A percentile compares a stretch with the other conserved stretches of the same genome.
Conservation (phyloP, 2,113 vertebrate species). For the Cygnus buccinator region DNA sequence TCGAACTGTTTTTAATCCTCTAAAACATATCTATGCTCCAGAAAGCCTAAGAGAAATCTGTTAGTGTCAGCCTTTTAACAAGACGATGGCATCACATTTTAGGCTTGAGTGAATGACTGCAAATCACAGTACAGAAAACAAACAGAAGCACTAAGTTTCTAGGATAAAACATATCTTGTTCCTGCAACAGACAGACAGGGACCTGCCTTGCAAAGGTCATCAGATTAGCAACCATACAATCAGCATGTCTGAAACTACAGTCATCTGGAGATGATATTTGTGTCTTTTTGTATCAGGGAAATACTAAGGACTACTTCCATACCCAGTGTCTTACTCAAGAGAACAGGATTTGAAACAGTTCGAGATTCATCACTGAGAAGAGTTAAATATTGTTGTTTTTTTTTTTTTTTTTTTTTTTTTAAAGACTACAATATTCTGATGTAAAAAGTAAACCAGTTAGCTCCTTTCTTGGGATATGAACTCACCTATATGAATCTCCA, state of each 20-base stretch:
- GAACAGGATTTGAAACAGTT: neutral
- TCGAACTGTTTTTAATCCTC: neutral
- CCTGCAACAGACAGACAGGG: neutral
- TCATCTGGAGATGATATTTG: neutral
- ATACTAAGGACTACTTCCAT: neutral
- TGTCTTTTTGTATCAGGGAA: neutral
- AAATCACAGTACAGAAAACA: neutral
- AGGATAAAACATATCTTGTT: neutral
- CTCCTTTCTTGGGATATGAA: neutral
- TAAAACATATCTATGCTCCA: neutral
- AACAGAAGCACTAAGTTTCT: neutral
- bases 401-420: neutral
- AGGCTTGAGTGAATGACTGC: neutral
- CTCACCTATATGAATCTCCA: slow-evolving; percentile 96
- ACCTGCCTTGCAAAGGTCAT: neutral
- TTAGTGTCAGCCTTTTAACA: neutral
- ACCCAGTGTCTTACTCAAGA: neutral
- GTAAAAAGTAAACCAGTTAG: neutral
- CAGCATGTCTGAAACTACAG: neutral
- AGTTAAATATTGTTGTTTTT: neutral
- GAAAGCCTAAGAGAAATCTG: neutral
- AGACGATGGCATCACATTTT: neutral
- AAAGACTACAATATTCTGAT: neutral
- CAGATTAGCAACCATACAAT: neutral
- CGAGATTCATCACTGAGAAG: rapidly evolving